A percentile compares a stretch with the other conserved stretches of the same genome.
Evolutionary conservation across 2,888 invertebrate genomes (phyloP).

Genomic region (Euplagia quadripunctaria): DNA sequence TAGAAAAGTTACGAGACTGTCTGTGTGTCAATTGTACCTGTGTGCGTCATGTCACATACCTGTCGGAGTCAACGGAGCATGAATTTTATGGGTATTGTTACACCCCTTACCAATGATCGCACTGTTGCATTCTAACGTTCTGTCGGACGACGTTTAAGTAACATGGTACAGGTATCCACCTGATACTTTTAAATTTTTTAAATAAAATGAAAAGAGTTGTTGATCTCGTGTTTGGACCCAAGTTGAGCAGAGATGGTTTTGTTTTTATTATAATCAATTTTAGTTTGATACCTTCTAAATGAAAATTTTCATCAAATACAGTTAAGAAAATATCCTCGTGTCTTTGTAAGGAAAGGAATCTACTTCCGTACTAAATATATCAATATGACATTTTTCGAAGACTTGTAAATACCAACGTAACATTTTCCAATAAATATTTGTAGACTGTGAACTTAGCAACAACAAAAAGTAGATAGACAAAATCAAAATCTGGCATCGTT

Average conservation of each 20-base stretch:
- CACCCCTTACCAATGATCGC: constrained; percentile 64
- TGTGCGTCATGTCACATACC: constrained; percentile 59
- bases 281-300: neutral
- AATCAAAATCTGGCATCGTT: neutral
- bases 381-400: neutral
- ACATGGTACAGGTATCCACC: constrained; percentile 37
- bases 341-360: constrained; percentile 1
- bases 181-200: constrained; percentile 24
- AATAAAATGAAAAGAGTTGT: neutral
- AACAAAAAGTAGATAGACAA: neutral
- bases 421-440: neutral
- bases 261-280: neutral
- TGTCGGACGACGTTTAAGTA: constrained; percentile 10
- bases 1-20: constrained; percentile 23
- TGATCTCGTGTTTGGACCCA: neutral
- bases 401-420: constrained; percentile 2
- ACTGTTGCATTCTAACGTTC: constrained; percentile 38
- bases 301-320: neutral
- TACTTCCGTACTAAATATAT: neutral
- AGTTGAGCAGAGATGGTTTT: neutral
- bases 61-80: constrained; percentile 74
- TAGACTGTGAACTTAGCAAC: neutral
- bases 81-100: constrained; percentile 70
- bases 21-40: constrained; percentile 32
- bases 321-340: neutral